Evolutionary conservation across 23 tunicate genomes (phyloP).

Genomic region (Ciona savignyi): DNA sequence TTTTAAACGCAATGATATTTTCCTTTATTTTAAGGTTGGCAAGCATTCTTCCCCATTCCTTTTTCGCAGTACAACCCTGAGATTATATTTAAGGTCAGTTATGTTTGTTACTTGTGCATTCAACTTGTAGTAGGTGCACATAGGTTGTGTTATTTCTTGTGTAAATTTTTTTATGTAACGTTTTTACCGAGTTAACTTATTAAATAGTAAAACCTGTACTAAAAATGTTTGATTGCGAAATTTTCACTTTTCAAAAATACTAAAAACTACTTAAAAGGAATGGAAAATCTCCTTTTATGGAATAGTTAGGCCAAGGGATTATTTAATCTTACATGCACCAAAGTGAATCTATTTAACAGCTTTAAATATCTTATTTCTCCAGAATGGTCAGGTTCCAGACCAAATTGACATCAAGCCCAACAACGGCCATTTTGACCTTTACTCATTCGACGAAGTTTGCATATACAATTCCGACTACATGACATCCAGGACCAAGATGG

Average conservation of each 20-base stretch:
- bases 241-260: no score
- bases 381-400: constrained; percentile 62
- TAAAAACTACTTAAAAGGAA: no score
- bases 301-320: no score
- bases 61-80: constrained; percentile 93
- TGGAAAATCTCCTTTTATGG: no score
- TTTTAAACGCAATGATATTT: background rate
- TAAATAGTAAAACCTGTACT: no score
- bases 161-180: no score
- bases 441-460: constrained; percentile 96
- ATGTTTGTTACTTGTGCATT: background rate
- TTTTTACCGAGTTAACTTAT: no score
- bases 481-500: constrained; percentile 68
- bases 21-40: constrained; percentile 72
- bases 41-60: constrained; percentile 93
- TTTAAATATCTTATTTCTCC: background rate
- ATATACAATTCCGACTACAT: constrained; percentile 91
- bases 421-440: constrained; percentile 92
- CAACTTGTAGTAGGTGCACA: no score
- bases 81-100: constrained; percentile 48
- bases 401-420: constrained; percentile 85
- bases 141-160: no score
- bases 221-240: no score
- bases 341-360: no score
- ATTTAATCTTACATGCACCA: no score